phyloP scores from a whole-genome alignment of 2,113 vertebrate species.

The Engystomops pustulosus region DNA sequence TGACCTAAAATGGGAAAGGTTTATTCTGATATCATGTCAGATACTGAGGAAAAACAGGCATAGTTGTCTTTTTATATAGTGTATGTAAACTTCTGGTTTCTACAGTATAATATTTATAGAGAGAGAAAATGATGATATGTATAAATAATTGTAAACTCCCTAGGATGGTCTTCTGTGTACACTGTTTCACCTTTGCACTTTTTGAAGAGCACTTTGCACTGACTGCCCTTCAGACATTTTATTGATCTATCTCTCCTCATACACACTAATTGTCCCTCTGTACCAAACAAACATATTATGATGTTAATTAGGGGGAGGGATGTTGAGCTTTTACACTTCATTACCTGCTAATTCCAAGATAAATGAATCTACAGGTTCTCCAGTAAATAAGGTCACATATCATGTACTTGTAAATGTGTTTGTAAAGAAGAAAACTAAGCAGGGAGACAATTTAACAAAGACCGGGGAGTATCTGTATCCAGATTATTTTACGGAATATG shows the following conservation, averaged over 20 bases:
- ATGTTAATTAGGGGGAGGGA: conserved; percentile 87
- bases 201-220: conserved; percentile 66
- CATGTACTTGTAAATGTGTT: conserved; percentile 86
- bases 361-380: conserved; percentile 87
- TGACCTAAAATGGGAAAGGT: no score
- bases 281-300: conserved; percentile 87
- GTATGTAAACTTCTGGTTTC: no score
- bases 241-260: conserved; percentile 79
- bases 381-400: conserved; percentile 86
- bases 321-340: conserved; percentile 86
- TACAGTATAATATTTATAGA: no score
- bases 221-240: conserved; percentile 76
- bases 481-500: conserved; percentile 1
- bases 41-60: no score
- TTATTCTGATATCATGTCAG: no score
- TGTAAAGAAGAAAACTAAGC: conserved; percentile 82
- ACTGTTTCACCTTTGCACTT: conserved; percentile 35
- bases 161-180: no score
- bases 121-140: no score
- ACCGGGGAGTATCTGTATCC: conserved; percentile 69
- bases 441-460: conserved; percentile 70
- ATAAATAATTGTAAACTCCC: no score
- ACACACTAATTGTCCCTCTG: conserved; percentile 83
- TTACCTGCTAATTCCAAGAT: conserved; percentile 88
- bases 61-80: no score